These are phyloP conservation scores for Dicycla oo DNA, from an alignment of 2,888 invertebrate species.

Conservation along the genomic window DNA sequence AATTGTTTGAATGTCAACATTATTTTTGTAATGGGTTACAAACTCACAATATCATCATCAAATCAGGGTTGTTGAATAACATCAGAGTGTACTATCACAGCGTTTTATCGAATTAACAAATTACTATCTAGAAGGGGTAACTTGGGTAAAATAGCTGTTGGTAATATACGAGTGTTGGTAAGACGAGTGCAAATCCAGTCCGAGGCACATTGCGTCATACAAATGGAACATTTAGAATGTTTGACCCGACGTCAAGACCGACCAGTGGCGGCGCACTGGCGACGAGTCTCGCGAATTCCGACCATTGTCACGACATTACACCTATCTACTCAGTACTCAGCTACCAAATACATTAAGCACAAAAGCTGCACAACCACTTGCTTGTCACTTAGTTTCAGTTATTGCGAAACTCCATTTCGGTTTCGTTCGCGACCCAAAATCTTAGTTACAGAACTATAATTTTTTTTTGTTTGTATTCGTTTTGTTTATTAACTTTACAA, in stretches of 20 bases:
- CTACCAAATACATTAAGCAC: slow-evolving; percentile 66
- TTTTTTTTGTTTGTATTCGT: slow-evolving; percentile 9
- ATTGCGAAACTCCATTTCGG: slow-evolving; percentile 69
- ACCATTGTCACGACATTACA: slow-evolving; percentile 83
- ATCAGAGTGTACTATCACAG: not conserved
- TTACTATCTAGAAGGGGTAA: slow-evolving; percentile 31
- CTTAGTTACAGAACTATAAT: slow-evolving; percentile 45
- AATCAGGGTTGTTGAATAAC: not conserved
- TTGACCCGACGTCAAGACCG: slow-evolving; percentile 81
- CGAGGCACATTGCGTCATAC: slow-evolving; percentile 85
- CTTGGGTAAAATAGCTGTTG: slow-evolving; percentile 36
- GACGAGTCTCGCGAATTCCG: slow-evolving; percentile 77
- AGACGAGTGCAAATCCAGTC: slow-evolving; percentile 88
- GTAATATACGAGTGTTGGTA: slow-evolving; percentile 76
- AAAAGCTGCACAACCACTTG: slow-evolving; percentile 71
- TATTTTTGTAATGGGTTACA: too few species aligned
- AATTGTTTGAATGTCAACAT: not conserved
- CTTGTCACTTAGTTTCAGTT: slow-evolving; percentile 72
- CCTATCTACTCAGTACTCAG: slow-evolving; percentile 69
- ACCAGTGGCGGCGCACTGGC: slow-evolving; percentile 66
- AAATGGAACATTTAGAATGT: slow-evolving; percentile 87
- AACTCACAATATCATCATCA: not conserved
- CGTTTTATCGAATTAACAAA: slow-evolving; percentile 9
- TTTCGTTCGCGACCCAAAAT: slow-evolving; percentile 63
- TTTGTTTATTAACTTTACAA: slow-evolving; percentile 58